Evolutionary conservation across 1,140 invertebrate species (phyloP).

Genomic region (Drosophila rhopaloa): DNA sequence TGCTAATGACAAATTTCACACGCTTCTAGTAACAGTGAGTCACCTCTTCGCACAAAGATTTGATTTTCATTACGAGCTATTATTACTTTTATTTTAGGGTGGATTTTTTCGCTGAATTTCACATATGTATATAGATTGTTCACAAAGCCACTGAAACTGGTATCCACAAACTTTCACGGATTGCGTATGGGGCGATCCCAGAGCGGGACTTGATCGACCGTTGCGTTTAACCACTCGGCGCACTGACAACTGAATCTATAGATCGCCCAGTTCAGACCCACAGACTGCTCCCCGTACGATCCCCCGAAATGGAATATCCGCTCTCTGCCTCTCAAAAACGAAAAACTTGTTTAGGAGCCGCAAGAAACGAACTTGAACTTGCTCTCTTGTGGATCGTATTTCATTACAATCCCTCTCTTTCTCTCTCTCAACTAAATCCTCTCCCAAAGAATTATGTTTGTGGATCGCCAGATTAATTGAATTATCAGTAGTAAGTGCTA

Average conservation of each 20-base stretch:
- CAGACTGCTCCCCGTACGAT: constrained; percentile 1
- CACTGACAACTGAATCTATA: constrained; percentile 43
- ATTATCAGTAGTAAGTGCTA: constrained; percentile 11
- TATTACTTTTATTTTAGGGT: constrained; percentile 45
- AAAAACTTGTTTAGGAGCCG: constrained; percentile 69
- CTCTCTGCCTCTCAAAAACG: constrained; percentile 22
- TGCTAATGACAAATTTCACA: neutral
- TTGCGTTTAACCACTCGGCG: constrained; percentile 51
- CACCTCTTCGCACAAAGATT: constrained; percentile 17
- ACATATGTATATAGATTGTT: constrained; percentile 49
- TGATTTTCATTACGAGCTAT: constrained; percentile 24
- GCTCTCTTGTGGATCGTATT: constrained; percentile 28
- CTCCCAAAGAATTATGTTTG: constrained; percentile 13
- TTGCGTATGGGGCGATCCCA: constrained; percentile 32
- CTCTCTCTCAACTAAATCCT: neutral
- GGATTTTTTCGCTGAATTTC: constrained; percentile 25
- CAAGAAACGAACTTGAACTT: constrained; percentile 61
- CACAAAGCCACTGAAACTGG: constrained; percentile 53
- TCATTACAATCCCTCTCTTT: neutral
- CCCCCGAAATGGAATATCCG: neutral
- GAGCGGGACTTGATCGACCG: constrained; percentile 32
- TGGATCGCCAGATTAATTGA: constrained; percentile 27
- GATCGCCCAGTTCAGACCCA: constrained; percentile 4
- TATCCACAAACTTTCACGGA: constrained; percentile 73
- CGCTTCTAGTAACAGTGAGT: constrained; percentile 13